Percentiles rank a stretch among this genome's conserved stretches.
These are phyloP conservation scores for Odobenus rosmarus DNA, from an alignment of 2,113 vertebrate genomes.

Conservation along the genomic window DNA sequence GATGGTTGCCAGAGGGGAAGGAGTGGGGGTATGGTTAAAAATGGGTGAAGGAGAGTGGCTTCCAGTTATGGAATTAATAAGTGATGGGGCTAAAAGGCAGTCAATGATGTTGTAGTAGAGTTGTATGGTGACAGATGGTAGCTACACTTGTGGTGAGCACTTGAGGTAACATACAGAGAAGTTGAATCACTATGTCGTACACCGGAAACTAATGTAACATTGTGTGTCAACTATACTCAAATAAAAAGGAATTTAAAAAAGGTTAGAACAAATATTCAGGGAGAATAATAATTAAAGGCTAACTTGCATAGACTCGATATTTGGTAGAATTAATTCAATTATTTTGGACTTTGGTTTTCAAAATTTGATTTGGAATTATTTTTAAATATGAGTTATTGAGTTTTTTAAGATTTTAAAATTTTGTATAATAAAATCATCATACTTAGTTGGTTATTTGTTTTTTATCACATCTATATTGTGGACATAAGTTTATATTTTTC, in stretches of 20 bases:
- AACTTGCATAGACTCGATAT: background rate
- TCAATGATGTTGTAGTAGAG: background rate
- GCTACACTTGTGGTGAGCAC: background rate
- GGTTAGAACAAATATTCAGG: background rate
- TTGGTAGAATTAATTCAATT: background rate
- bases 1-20: background rate
- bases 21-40: background rate
- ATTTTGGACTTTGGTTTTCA: background rate
- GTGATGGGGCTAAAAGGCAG: background rate
- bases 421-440: background rate
- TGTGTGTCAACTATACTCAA: background rate
- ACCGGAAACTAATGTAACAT: background rate
- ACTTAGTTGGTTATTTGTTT: background rate
- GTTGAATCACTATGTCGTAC: background rate
- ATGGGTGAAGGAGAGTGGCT: background rate
- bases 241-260: background rate
- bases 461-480: background rate
- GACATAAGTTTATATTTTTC: background rate
- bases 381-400: background rate
- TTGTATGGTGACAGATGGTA: background rate
- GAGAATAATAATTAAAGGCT: background rate
- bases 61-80: background rate
- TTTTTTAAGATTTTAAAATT: background rate
- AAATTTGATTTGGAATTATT: background rate
- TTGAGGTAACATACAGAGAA: background rate